Evolutionary conservation across 2,797 vertebrate species (phyloP).

Genomic region (Acridotheres tristis): DNA sequence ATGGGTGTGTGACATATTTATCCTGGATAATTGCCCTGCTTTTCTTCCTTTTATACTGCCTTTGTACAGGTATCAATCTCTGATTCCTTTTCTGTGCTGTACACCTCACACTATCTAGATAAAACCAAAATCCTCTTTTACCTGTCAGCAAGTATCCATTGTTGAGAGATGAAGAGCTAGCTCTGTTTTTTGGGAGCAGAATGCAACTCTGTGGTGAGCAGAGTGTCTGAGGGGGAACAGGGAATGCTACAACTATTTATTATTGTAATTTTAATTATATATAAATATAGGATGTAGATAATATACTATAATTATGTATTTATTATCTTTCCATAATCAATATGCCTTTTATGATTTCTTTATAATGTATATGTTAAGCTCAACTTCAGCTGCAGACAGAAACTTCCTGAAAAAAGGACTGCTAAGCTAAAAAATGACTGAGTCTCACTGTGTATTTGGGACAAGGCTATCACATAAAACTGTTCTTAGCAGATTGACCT

Average conservation of each 20-base stretch:
- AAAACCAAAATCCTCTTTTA: conserved; percentile 17
- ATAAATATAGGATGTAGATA: no score
- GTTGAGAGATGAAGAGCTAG: background rate
- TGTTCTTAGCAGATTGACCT: background rate
- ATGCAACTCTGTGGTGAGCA: background rate
- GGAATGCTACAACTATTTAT: background rate
- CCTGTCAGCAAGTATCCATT: background rate
- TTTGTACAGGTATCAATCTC: background rate
- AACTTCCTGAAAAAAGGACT: background rate
- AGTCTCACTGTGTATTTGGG: background rate
- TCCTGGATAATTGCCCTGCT: conserved; percentile 1
- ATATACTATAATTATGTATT: background rate
- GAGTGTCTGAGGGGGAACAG: background rate
- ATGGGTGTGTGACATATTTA: background rate
- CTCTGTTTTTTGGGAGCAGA: background rate
- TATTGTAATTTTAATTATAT: background rate
- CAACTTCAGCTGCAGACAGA: background rate
- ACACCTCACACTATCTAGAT: background rate
- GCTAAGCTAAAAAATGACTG: background rate
- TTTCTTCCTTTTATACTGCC: background rate
- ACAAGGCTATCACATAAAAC: background rate
- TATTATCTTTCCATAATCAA: background rate
- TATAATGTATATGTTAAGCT: background rate
- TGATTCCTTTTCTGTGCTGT: background rate
- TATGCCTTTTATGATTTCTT: background rate